phyloP scores from a whole-genome alignment of 2,113 vertebrate species.

The Sula dactylatra region DNA sequence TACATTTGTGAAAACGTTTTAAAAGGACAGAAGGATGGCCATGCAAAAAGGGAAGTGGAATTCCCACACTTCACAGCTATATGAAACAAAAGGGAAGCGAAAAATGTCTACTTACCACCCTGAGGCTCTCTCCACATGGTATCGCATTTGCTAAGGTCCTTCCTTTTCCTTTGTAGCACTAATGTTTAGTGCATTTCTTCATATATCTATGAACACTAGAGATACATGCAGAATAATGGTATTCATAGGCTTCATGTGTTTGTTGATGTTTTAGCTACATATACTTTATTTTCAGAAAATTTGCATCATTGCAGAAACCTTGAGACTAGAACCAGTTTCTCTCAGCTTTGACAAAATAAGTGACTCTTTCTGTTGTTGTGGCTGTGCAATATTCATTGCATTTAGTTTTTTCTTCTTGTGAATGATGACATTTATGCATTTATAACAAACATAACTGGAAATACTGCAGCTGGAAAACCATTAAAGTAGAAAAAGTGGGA shows the following conservation, averaged over 20 bases:
- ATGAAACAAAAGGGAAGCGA: not conserved
- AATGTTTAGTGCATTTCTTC: not conserved
- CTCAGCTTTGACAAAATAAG: not conserved
- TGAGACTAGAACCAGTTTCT: not conserved
- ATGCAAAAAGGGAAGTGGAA: not conserved
- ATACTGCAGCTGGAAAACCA: not conserved
- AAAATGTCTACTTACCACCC: not conserved
- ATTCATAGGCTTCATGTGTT: not conserved
- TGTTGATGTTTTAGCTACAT: not conserved
- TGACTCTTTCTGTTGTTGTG: not conserved
- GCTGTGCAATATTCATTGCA: not conserved
- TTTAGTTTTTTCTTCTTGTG: not conserved
- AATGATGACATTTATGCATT: not conserved
- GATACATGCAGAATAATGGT: not conserved
- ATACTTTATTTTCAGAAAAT: not conserved
- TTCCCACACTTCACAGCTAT: not conserved
- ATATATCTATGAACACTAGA: not conserved
- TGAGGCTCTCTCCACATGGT: not conserved
- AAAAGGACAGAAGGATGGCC: not conserved
- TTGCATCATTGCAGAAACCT: not conserved
- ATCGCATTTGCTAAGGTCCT: not conserved
- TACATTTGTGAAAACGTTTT: not conserved
- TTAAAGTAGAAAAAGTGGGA: not conserved
- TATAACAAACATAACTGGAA: not conserved
- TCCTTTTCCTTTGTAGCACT: not conserved